A percentile compares a stretch with the other conserved stretches of the same genome.
Evolutionary conservation across 2,797 vertebrate genomes (phyloP).

Genomic region (Rhabdomys pumilio): DNA sequence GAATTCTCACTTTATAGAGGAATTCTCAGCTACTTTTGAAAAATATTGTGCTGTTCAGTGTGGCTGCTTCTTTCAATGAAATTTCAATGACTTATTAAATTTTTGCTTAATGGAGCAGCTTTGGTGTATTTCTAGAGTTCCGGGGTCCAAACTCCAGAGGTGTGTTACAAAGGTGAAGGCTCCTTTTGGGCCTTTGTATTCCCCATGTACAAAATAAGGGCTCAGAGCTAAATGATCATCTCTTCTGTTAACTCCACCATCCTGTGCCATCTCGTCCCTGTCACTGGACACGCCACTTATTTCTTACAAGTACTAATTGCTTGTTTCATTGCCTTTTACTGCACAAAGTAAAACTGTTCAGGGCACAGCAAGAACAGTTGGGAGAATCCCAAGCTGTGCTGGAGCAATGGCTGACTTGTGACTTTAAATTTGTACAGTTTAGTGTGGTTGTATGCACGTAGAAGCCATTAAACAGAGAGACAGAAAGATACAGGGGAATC

Average conservation of each 20-base stretch:
- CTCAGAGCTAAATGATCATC: neutral
- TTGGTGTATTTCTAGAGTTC: constrained; percentile 3
- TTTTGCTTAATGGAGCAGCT: constrained; percentile 43
- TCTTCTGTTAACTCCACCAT: neutral
- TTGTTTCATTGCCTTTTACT: constrained; percentile 23
- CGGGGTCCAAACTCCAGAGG: neutral
- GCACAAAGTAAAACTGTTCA: neutral
- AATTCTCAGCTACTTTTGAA: neutral
- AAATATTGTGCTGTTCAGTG: neutral
- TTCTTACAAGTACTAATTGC: neutral
- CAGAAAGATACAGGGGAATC: neutral
- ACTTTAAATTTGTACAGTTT: constrained; percentile 29
- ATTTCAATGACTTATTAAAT: neutral
- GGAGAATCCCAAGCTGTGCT: constrained; percentile 35
- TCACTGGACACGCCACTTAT: neutral
- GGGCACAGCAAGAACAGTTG: neutral
- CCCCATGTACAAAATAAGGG: neutral
- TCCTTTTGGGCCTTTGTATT: neutral
- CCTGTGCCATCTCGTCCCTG: neutral
- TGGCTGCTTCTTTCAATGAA: neutral
- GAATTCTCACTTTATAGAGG: neutral
- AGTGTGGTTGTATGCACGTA: constrained; percentile 30
- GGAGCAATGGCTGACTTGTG: neutral
- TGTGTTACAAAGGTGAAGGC: constrained; percentile 12
- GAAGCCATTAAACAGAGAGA: constrained; percentile 41